phyloP scores from a whole-genome alignment of 1,140 invertebrate genomes.

The Ladona fulva region DNA sequence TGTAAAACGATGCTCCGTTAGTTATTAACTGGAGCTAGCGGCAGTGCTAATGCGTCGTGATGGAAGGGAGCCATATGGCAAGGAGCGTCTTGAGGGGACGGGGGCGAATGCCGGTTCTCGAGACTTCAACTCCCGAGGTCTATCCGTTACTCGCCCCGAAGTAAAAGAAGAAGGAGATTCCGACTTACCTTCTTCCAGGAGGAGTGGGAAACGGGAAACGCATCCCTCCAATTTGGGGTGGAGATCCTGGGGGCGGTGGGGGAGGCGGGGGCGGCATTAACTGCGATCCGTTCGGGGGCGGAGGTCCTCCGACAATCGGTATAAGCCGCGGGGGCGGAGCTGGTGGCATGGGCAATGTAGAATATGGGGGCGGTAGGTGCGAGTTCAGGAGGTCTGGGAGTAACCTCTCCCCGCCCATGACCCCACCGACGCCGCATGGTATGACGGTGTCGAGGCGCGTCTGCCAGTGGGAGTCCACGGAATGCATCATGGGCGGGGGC shows the following conservation, averaged over 20 bases:
- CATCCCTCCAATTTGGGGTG: slow-evolving; percentile 13
- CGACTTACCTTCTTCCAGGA: not conserved
- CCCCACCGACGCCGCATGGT: slow-evolving; percentile 11
- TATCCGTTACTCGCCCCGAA: not conserved
- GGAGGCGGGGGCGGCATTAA: slow-evolving; percentile 20
- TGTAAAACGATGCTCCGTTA: too few relatives aligned
- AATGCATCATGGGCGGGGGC: slow-evolving; percentile 4
- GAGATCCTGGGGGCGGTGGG: slow-evolving; percentile 18
- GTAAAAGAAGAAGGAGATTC: not conserved
- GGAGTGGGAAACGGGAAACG: not conserved
- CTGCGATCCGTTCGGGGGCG: slow-evolving; percentile 13
- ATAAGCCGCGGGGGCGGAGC: slow-evolving; percentile 20
- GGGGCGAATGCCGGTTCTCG: too few relatives aligned
- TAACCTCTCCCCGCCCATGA: slow-evolving; percentile 24
- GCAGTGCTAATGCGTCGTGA: too few relatives aligned
- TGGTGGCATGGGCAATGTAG: slow-evolving; percentile 31
- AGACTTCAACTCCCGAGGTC: too few relatives aligned
- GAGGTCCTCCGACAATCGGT: slow-evolving; percentile 22
- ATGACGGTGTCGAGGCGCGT: slow-evolving; percentile 16
- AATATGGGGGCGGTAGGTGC: slow-evolving; percentile 40
- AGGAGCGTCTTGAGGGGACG: too few relatives aligned
- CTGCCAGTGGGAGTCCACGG: slow-evolving; percentile 16
- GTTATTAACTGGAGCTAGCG: too few relatives aligned
- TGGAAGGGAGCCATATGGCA: too few relatives aligned
- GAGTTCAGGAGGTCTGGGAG: slow-evolving; percentile 43